Evolutionary conservation across 2,888 invertebrate species (phyloP), one percentile per base, ranked within the genome.

Genomic region (Sipha maydis): DNA sequence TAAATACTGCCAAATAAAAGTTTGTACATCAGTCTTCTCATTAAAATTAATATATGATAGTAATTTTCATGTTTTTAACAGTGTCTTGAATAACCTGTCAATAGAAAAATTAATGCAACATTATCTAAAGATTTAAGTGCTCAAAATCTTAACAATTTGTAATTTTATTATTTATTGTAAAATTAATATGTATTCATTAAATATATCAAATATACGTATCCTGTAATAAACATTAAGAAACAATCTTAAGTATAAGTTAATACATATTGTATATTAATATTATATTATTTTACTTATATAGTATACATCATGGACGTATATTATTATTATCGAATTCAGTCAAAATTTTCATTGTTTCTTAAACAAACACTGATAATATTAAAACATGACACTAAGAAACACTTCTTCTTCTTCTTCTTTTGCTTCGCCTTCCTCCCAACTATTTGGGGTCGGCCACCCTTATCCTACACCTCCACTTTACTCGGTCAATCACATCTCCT

Each of bases 1-100:
- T 73, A 79, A 88, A 82, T 88, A 88, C 80, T 88, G 75, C 86
- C 56, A 61, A 38, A 75, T 41, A 77, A 67, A 56, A 61, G 11
- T 56, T 73, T 79, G 54, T 79, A 86, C 73, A 86, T 86, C 86
- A 86, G 86, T 86, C 80, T 82, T 85, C 73, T 88, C 73, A 21
- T 73, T 25, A 3, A 56, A 80, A 31, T 78, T 73, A 31, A 80
- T 79, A 79, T 73, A 41, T 71, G 34, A 61, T 73, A 7, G 8
- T 31, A 28, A 48, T 69, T 48, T 1, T 73, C 41, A 82, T 69
- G 9, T 69, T 69, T 69, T 41, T 19, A 82, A 28, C 14, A 56
- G n/a, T 38, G 9, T 80, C 41, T 80, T 67, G 67, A 80, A 67
- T n/a, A 21, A 83, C 75, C 19, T 83, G 54, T 73, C 31, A 38